Conservation (phyloP, 2,797 vertebrate genomes). For the Tamandua tetradactyla region DNA sequence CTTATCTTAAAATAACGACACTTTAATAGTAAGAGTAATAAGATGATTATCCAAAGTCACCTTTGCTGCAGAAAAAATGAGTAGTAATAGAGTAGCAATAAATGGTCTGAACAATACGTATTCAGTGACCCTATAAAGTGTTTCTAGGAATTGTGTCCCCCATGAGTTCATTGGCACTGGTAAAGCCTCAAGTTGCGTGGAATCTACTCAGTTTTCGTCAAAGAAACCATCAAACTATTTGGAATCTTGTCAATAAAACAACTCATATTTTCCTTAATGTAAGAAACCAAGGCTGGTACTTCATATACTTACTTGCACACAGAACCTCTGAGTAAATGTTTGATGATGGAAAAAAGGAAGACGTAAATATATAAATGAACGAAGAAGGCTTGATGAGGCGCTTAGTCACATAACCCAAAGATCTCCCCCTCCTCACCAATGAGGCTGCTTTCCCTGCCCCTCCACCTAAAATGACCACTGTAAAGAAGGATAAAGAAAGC, state of each 20-base stretch:
- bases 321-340: too few species aligned
- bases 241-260: neutral
- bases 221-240: neutral
- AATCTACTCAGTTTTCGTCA: neutral
- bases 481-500: neutral
- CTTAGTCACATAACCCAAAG: rapidly evolving
- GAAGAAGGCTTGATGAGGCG: too few species aligned
- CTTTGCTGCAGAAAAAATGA: neutral
- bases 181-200: neutral
- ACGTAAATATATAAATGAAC: neutral
- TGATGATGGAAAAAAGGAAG: neutral
- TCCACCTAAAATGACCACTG: neutral
- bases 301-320: neutral
- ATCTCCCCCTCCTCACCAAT: rapidly evolving
- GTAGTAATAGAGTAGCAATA: neutral
- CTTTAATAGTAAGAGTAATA: neutral
- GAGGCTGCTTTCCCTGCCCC: neutral
- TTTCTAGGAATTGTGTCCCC: neutral
- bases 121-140: neutral
- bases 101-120: neutral
- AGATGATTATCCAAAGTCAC: neutral
- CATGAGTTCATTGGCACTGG: neutral
- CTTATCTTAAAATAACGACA: neutral
- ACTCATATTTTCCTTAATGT: neutral
- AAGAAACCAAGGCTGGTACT: too few species aligned